phyloP scores from a whole-genome alignment of 2,113 vertebrate genomes.

The Archilochus colubris region DNA sequence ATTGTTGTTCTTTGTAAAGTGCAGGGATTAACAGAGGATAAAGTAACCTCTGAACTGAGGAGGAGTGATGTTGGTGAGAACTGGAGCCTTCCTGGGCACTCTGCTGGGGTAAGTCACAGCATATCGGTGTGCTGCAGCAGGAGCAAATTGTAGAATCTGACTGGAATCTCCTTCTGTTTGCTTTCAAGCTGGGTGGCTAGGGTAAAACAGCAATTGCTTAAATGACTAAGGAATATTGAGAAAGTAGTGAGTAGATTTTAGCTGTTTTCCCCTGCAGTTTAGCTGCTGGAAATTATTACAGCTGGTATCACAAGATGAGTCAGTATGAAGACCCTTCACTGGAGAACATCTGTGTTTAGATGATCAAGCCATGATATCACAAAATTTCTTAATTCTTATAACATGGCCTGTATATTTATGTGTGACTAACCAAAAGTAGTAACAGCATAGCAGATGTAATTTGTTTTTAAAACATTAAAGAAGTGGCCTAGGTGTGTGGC shows the following conservation, averaged over 20 bases:
- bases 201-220: not conserved
- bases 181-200: not conserved
- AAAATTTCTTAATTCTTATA: not conserved
- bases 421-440: not conserved
- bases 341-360: slow-evolving; percentile 46
- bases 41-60: not conserved
- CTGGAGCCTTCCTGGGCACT: not conserved
- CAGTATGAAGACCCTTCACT: not conserved
- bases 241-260: slow-evolving; percentile 11
- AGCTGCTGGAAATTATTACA: slow-evolving; percentile 35
- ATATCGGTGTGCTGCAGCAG: fast-evolving
- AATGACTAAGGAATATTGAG: slow-evolving; percentile 12
- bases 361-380: not conserved
- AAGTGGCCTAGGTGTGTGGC: not conserved
- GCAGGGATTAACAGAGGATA: not conserved
- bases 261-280: slow-evolving; percentile 31
- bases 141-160: slow-evolving; percentile 2
- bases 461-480: not conserved
- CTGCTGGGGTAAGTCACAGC: fast-evolving
- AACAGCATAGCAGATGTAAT: not conserved
- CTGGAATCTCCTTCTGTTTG: not conserved
- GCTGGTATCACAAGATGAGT: not conserved
- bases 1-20: not conserved
- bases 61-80: not conserved
- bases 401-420: not conserved